Base-by-base conservation (phyloP, 2,888 invertebrate genomes). In the Euproctis similis region DNA sequence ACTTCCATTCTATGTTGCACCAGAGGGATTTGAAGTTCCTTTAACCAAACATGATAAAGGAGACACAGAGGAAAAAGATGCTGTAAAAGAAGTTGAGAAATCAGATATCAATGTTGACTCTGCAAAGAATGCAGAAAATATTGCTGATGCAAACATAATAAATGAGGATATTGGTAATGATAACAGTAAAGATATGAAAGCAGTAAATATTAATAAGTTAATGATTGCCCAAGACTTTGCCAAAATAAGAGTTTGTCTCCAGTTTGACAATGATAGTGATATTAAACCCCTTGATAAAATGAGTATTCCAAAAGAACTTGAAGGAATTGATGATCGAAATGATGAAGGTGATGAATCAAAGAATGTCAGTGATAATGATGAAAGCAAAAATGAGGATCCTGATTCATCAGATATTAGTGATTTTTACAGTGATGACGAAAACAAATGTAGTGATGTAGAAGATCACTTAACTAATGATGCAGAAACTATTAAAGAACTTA, bases 1-100 rank as follows among this genome's bases (percentile, higher is more conserved):
- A 74, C 78, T 99, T 29, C 98, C 98, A 1, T 98, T 94, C 74
- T 99, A 95, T 84, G 91, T 95, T 3, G 87, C 90, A 24, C 98
- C 98, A 8, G 92, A 93, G 47, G 93, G 92, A 1, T 94, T 89
- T 75, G 93, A 92, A 70, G 74, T 87, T 26, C 92, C 93, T 2
- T 71, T 89, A 42, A 70, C 86, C n/a, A 82, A 85, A 39, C 67
- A 69, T 39, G 50, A 56, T 30, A 56, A 47, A 25, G 60, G 59
- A 26, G 53, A 55, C 36, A 41, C 49, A 12, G 59, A 62, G 26
- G 53, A 54, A 35, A 38, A 43, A 19, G 34, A 46, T 37, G 16
- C 34, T 9, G 26, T 38, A 11, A 47, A 35, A 21, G 53, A 53
- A 50, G 57, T 60, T 30, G 61, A 58, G 22, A 59, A 53, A 10